Base-by-base conservation (phyloP, 2,888 invertebrate genomes). In the Melangyna quadrimaculata region DNA sequence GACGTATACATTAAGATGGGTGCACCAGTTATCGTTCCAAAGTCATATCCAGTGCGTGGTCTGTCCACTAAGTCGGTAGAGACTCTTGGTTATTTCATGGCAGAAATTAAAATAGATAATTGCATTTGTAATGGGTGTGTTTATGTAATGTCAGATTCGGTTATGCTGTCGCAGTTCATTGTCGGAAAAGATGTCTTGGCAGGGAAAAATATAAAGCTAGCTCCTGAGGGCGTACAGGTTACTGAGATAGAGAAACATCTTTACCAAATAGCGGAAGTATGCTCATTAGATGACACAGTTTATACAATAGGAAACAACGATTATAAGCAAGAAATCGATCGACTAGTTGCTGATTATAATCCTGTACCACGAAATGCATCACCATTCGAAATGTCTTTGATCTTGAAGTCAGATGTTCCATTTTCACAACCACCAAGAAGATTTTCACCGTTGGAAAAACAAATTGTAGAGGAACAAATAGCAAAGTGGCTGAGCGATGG, bases 401-500 rank as follows among this genome's bases (percentile, higher is more conserved):
- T 32, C 24, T n/a, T 14, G 19, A 35, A 35, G 22, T 45, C 22
- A 19, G 48, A 59, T 19, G 22, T 35, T 24, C 71, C 71, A 10
- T 48, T 72, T 27, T 59, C 48, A 14, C 65, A 65, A 65, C 63
- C n/a, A 6, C 40, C 63, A 9, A 65, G 63, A 43, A 63, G 29
- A 27, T 22, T 55, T 3, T 53, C 43, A 12, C 65, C 63, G 1
- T 22, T 55, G 2, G 55, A 73, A 17, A 61, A 72, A 51, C n/a
- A 37, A 51, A 37, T 61, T n/a, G 72, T 73, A 9, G 59, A 59
- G 6, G 51, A 73, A 17, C 63, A 63, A 29, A 17, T 61, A 0
- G 22, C 35, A 32, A 48, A 32, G 8, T 67, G 70, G 55, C 10
- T 70, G n/a, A 22, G 43, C 22, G 63, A 45, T 17, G 67, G 45